A percentile compares a stretch with the other conserved stretches of the same genome.
Conservation (phyloP, 2,797 vertebrate genomes). For the Prunella strophiata region DNA sequence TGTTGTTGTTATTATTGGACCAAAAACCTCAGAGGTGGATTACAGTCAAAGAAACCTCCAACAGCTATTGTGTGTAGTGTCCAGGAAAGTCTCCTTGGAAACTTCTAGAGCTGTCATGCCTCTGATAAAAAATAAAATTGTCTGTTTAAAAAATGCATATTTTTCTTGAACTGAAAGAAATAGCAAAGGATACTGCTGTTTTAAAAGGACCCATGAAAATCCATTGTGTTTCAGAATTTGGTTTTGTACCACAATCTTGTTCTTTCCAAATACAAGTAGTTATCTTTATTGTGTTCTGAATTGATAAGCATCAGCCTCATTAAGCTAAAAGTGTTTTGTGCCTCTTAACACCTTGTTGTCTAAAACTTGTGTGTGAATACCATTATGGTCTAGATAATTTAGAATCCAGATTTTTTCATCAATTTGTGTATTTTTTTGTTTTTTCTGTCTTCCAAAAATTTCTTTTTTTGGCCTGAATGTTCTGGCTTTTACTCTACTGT, state of each 20-base stretch:
- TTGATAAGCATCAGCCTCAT: not conserved
- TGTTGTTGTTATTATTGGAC: not conserved
- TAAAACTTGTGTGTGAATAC: not conserved
- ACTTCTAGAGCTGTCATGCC: not conserved
- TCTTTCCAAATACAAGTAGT: not conserved
- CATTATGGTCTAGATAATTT: not conserved
- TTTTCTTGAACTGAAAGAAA: not conserved
- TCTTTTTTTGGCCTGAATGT: not conserved
- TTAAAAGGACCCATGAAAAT: not conserved
- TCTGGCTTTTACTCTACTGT: not conserved
- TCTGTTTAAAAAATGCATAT: fast-evolving
- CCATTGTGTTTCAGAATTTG: not conserved
- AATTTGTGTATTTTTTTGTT: not conserved
- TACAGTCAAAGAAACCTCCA: not conserved
- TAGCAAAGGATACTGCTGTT: not conserved
- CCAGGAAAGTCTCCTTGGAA: not conserved
- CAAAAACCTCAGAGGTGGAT: not conserved
- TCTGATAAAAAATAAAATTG: not conserved
- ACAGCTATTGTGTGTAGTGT: not conserved
- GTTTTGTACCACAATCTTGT: not conserved
- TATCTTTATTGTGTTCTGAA: not conserved
- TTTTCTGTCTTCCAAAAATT: not conserved
- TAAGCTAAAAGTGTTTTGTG: not conserved
- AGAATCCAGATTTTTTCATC: not conserved
- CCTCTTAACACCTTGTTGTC: not conserved